Evolutionary conservation across 2,113 vertebrate species (phyloP).

Genomic region (Hippocampus abdominalis): DNA sequence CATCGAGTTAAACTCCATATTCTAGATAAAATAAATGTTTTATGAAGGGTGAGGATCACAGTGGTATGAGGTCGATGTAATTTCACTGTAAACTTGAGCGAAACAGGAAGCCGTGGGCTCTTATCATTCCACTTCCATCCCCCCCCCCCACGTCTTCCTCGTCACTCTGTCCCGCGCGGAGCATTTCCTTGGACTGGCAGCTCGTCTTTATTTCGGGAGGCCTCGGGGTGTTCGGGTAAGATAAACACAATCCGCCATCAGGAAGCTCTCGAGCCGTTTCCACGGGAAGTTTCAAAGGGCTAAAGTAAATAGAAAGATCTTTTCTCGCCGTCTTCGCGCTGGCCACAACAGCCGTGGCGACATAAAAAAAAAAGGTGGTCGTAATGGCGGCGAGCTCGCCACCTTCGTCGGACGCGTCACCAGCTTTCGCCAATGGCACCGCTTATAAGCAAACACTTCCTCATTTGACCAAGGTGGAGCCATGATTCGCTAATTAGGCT

Average conservation of each 20-base stretch:
- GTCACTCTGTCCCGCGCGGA: slow-evolving; percentile 70
- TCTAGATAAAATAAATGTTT: background rate
- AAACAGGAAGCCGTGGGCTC: slow-evolving; percentile 86
- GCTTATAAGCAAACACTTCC: slow-evolving; percentile 11
- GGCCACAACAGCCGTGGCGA: slow-evolving; percentile 70
- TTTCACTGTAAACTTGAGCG: slow-evolving; percentile 51
- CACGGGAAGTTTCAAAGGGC: slow-evolving; percentile 98
- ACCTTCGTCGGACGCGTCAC: background rate
- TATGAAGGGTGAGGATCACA: background rate
- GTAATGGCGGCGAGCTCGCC: slow-evolving; percentile 29
- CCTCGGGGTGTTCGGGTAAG: slow-evolving; percentile 96
- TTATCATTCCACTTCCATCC: slow-evolving; percentile 81
- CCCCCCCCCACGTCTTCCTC: slow-evolving; percentile 68
- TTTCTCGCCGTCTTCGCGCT: slow-evolving; percentile 53
- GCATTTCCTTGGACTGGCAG: slow-evolving; percentile 80
- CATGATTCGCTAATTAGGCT: too few relatives aligned
- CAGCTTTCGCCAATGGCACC: background rate
- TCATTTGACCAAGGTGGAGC: background rate
- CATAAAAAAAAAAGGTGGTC: slow-evolving; percentile 69
- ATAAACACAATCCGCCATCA: slow-evolving; percentile 99
- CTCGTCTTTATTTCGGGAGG: slow-evolving; percentile 97
- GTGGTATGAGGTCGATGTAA: too few relatives aligned
- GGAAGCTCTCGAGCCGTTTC: slow-evolving; percentile 98
- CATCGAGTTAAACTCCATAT: background rate
- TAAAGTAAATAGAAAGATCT: slow-evolving; percentile 92